phyloP scores from a whole-genome alignment of 2,113 vertebrate genomes.

The Columba janthina region DNA sequence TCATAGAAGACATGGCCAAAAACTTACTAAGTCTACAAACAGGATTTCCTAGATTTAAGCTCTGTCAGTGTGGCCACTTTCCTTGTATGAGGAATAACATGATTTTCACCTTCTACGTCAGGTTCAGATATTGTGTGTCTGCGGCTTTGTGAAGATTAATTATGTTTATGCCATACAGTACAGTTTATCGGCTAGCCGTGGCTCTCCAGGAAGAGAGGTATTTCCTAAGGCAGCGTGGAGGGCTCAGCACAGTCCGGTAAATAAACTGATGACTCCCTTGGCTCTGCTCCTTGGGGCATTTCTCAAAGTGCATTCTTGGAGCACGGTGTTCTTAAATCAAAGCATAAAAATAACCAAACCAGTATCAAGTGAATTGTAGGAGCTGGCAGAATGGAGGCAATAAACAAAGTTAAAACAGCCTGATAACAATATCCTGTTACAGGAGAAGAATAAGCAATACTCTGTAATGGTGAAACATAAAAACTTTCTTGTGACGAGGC shows the following conservation, averaged over 20 bases:
- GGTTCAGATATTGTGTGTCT: fast-evolving
- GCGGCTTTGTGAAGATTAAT: background rate
- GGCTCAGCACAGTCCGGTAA: background rate
- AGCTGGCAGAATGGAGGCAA: slow-evolving; percentile 13
- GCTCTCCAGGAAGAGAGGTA: background rate
- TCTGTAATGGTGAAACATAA: background rate
- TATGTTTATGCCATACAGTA: background rate
- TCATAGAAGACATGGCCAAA: background rate
- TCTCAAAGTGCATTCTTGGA: background rate
- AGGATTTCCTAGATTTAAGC: background rate
- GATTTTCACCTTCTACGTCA: background rate
- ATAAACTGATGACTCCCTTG: background rate
- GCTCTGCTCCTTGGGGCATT: background rate
- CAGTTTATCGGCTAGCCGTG: background rate
- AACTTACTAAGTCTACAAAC: background rate
- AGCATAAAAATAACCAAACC: slow-evolving; percentile 45
- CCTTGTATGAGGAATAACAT: background rate
- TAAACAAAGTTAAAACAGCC: slow-evolving; percentile 20
- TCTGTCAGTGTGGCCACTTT: background rate
- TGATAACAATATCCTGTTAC: background rate
- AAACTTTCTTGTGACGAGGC: background rate
- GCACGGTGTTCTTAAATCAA: slow-evolving; percentile 30
- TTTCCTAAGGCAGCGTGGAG: background rate
- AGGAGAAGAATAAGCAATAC: background rate
- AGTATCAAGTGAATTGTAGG: background rate